These are phyloP conservation scores for Sinonovacula constricta DNA, from an alignment of 1,140 invertebrate species.

Conservation along the genomic window DNA sequence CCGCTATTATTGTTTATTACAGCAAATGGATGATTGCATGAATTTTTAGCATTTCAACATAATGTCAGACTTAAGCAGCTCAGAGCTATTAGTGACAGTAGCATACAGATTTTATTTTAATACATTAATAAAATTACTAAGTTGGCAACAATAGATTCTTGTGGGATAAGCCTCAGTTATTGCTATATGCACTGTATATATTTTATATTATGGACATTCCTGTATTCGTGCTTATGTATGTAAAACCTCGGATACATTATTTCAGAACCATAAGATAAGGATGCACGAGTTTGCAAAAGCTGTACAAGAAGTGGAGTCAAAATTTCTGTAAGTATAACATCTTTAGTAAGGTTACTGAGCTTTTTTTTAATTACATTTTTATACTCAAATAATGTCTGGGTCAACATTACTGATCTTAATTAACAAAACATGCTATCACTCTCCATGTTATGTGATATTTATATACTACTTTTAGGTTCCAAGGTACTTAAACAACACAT, in stretches of 20 bases:
- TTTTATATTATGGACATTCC: neutral
- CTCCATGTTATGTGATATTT: neutral
- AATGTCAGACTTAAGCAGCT: too few relatives aligned
- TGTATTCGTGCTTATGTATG: neutral
- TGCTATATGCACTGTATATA: neutral
- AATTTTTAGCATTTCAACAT: too few relatives aligned
- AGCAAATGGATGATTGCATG: too few relatives aligned
- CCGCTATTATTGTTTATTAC: too few relatives aligned
- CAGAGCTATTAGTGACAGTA: neutral
- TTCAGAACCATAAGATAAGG: slow-evolving; percentile 59
- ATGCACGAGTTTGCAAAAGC: slow-evolving; percentile 64
- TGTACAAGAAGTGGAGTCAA: slow-evolving; percentile 66
- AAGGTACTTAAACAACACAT: neutral
- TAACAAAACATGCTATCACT: neutral
- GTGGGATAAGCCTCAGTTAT: too few relatives aligned
- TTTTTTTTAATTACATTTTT: neutral
- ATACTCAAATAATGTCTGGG: neutral
- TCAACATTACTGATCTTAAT: neutral
- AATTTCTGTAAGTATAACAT: slow-evolving; percentile 63
- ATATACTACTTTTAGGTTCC: neutral
- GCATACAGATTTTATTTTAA: neutral
- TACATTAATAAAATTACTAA: neutral
- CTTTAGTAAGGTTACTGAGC: neutral
- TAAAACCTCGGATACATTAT: neutral
- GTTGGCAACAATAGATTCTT: neutral